Evolutionary conservation across 2,797 vertebrate genomes (phyloP), one percentile per base, ranked within the genome.

Genomic region (Euphonia xanthogaster): DNA sequence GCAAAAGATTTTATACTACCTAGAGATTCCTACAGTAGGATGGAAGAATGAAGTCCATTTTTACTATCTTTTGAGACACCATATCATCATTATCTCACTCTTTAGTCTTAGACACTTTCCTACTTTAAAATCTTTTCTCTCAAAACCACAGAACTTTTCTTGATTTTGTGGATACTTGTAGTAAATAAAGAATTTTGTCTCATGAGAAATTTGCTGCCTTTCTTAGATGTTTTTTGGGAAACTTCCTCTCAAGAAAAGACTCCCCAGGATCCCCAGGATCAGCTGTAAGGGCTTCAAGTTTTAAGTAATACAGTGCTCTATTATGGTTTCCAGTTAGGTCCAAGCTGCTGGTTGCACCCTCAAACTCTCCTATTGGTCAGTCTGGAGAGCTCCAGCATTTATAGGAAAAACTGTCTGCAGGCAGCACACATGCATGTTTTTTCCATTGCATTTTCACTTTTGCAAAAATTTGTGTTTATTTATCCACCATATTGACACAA

Each of bases 401-500:
- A 68, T 27, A 63, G 62, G 44, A 90, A 93, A 45, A 68, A 71
- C 27, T 71, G 31, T 45, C 75, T 55, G 68, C 66, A 91, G 45
- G 39, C 30, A 82, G 45, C 21, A 80, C 23, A 60, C 4, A n/a
- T 24, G 28, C 48, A 7, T 57, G 80, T 65, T 76, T 91, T 89
- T 53, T 62, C 23, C 7, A 2, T 28, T 89, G 45, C 57, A 17
- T 54, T 87, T 71, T 44, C 27, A 45, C 51, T 85, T 93, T 50
- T 67, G 39, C 15, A 40, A 74, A 57, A 33, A 60, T 37, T 87
- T 78, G 39, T 86, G 51, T 90, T 95, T 85, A 60, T 89, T 96
- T 97, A 91, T 74, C 57, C 88, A 76, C 54, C 74, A 88, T 77
- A 77, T 62, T 80, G 87, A 96, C 79, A 95, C 51, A 84, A 94